These are phyloP conservation scores for Neopelma chrysocephalum DNA, from an alignment of 2,797 vertebrate species.

Conservation along the genomic window DNA sequence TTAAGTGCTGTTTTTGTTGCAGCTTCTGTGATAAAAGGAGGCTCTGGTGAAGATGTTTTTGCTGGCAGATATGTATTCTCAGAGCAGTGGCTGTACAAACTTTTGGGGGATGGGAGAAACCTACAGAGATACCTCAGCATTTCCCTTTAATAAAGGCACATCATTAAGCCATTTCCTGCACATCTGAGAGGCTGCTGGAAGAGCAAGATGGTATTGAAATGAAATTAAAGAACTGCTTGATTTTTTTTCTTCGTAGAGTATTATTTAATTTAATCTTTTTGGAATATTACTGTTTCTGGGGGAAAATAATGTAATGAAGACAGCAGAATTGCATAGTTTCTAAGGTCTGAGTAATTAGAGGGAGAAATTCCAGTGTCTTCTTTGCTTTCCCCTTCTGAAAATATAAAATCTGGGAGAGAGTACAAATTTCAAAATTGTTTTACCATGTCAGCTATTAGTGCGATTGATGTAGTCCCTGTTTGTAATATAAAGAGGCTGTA, in stretches of 20 bases:
- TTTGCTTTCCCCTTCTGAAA: slow-evolving; percentile 18
- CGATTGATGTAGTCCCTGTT: background rate
- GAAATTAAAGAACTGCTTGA: slow-evolving; percentile 64
- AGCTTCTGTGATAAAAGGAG: slow-evolving; percentile 34
- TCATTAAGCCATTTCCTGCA: slow-evolving; percentile 53
- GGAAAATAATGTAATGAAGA: slow-evolving; percentile 64
- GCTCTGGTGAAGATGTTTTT: background rate
- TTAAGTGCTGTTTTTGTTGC: slow-evolving; percentile 52
- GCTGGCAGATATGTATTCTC: background rate
- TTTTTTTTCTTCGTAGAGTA: slow-evolving; percentile 10
- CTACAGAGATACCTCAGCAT: background rate
- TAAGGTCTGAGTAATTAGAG: slow-evolving; percentile 35
- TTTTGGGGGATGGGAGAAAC: slow-evolving; percentile 12
- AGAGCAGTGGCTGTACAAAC: background rate
- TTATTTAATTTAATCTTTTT: slow-evolving; percentile 70
- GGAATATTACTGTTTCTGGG: slow-evolving; percentile 38
- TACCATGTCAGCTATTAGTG: background rate
- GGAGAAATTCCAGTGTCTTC: slow-evolving; percentile 11
- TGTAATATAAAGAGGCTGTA: background rate
- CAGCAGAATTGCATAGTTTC: slow-evolving; percentile 37
- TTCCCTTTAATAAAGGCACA: slow-evolving; percentile 39
- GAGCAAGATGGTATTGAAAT: slow-evolving; percentile 52
- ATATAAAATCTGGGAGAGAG: background rate
- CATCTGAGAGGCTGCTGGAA: slow-evolving; percentile 51
- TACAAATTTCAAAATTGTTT: background rate